Base-by-base conservation (phyloP, 2,888 invertebrate species). In the Troides oblongomaculatus region DNA sequence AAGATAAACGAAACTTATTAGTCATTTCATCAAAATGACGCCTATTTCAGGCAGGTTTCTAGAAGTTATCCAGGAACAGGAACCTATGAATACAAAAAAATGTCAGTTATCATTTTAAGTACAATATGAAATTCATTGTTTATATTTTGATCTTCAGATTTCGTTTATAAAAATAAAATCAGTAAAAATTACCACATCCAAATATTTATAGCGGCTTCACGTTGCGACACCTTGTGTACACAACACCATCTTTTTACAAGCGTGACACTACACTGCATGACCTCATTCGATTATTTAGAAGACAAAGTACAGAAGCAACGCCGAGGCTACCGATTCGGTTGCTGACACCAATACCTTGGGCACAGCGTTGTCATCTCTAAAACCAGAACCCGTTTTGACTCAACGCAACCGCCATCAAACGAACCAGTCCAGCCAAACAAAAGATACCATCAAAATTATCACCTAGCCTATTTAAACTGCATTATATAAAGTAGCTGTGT, bases 231-330 rank as follows among this genome's bases (percentile, higher is more conserved):
- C 46, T 46, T 58, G 68, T 71, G 58, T 58, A 68, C 63, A 66
- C 66, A 59, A 62, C 69, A 64, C 61, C 60, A 57, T 64, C 59
- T 59, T 68, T 57, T 71, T 59, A 69, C 71, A 70, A 70, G 66
- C 66, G 57, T 68, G 21, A 21, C 21, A 21, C 21, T 21, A 70
- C 72, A 67, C 71, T 59, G 70, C 68, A 58, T 64, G 72, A 68
- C 70, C 73, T 70, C 69, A 64, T 72, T 73, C 62, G 64, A 68
- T 70, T 59, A 70, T 67, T 70, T 69, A 69, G 71, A 64, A 72
- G 65, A 72, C 69, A 72, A 72, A 69, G 66, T 63, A 73, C 70
- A 66, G 63, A 57, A 23, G 57, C 59, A 18, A 39, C 39, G 10
- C 46, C 62, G 64, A 61, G 64, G 64, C 67, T 67, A 64, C 66